Evolutionary conservation across 2,113 vertebrate species (phyloP).

Genomic region (Megaceryle torquata): DNA sequence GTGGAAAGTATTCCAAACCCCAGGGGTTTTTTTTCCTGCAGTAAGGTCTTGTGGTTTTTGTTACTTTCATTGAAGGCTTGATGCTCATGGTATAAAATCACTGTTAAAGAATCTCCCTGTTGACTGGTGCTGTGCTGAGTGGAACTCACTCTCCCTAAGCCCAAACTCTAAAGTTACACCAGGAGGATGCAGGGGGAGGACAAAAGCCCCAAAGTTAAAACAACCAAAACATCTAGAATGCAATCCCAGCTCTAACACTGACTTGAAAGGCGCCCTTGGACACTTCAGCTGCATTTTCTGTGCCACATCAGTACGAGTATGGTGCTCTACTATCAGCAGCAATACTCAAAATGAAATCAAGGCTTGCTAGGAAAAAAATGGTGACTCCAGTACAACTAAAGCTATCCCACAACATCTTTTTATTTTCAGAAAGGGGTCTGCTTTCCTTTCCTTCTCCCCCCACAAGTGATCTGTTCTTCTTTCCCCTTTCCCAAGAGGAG

Average conservation of each 20-base stretch:
- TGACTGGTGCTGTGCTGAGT: neutral
- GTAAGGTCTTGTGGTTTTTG: neutral
- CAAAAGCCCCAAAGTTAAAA: neutral
- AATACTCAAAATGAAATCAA: neutral
- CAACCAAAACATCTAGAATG: neutral
- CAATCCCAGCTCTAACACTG: neutral
- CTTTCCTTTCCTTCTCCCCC: neutral
- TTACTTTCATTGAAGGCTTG: neutral
- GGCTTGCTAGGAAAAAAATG: rapidly evolving
- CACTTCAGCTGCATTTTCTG: neutral
- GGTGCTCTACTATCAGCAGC: neutral
- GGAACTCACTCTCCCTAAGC: too few species aligned
- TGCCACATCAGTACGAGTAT: neutral
- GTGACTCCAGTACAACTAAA: neutral
- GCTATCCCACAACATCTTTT: neutral
- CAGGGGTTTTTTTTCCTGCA: neutral
- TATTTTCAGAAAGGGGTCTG: neutral
- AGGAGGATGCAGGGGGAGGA: neutral
- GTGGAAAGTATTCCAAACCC: neutral
- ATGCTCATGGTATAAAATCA: neutral
- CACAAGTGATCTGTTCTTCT: neutral
- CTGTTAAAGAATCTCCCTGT: neutral
- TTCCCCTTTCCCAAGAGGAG: neutral
- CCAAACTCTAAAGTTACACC: neutral
- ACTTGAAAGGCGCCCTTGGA: neutral